phyloP scores from a whole-genome alignment of 2,888 invertebrate species.

The Calameuta pallipes region DNA sequence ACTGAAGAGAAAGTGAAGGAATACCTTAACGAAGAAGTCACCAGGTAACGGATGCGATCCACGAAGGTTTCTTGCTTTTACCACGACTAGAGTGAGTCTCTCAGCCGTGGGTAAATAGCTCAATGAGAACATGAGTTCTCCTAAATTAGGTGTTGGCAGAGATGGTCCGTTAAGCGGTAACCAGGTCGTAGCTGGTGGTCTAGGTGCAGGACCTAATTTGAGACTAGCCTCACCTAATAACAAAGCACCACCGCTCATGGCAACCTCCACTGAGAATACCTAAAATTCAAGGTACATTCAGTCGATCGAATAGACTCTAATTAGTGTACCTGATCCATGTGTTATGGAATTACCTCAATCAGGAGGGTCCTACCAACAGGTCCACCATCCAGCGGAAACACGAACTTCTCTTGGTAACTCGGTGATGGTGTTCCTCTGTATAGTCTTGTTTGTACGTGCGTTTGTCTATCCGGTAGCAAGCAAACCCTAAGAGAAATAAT shows the following conservation, averaged over 20 bases:
- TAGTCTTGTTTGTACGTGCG: conserved; percentile 77
- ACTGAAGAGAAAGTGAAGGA: neutral
- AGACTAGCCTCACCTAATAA: conserved; percentile 58
- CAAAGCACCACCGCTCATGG: conserved; percentile 43
- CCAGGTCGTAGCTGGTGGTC: conserved; percentile 82
- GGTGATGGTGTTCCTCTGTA: conserved; percentile 78
- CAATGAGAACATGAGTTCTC: conserved; percentile 84
- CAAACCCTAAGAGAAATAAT: conserved; percentile 69
- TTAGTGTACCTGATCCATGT: neutral
- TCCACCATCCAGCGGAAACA: conserved; percentile 67
- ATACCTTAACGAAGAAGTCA: conserved; percentile 82
- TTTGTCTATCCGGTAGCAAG: conserved; percentile 77
- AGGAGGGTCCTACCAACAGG: conserved; percentile 54
- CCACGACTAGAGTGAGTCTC: conserved; percentile 80
- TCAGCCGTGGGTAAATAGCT: conserved; percentile 87
- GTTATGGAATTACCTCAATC: conserved; percentile 49
- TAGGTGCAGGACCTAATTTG: conserved; percentile 61
- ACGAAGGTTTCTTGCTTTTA: conserved; percentile 80
- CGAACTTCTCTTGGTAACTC: conserved; percentile 82
- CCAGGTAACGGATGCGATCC: conserved; percentile 71
- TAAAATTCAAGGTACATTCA: conserved; percentile 24
- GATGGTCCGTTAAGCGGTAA: conserved; percentile 78
- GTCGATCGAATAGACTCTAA: neutral
- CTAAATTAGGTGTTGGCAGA: conserved; percentile 70
- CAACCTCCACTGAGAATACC: conserved; percentile 55